These are phyloP conservation scores for Myocastor coypus DNA, from an alignment of 2,113 vertebrate genomes.

Conservation along the genomic window DNA sequence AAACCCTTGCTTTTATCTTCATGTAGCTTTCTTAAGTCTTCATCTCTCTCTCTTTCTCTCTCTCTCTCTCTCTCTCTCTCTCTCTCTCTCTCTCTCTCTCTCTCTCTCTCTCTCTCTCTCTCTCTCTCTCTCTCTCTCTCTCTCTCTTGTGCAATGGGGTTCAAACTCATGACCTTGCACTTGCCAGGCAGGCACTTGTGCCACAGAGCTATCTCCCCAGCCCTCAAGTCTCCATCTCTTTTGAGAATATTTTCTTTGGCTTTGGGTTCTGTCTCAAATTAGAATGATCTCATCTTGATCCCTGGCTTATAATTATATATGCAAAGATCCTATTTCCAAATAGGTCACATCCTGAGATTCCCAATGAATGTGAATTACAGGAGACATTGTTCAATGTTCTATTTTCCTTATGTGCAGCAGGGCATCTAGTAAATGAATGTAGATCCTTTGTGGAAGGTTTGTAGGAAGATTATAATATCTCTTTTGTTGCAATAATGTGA, in stretches of 20 bases:
- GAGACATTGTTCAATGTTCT: not conserved
- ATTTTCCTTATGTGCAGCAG: not conserved
- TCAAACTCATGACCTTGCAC: no score
- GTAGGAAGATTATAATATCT: not conserved
- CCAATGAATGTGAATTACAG: not conserved
- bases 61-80: no score
- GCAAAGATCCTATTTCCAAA: not conserved
- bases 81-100: no score
- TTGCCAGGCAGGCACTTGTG: no score
- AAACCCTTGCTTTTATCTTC: not conserved
- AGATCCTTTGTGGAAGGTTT: not conserved
- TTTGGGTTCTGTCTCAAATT: not conserved
- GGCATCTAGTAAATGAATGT: not conserved
- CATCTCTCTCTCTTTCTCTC: no score
- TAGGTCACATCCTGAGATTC: slow-evolving; percentile 21
- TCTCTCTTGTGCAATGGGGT: no score
- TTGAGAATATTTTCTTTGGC: not conserved
- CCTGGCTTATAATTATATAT: not conserved
- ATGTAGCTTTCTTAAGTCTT: not conserved
- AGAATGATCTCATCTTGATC: not conserved
- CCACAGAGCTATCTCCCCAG: no score
- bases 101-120: no score
- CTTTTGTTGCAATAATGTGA: not conserved
- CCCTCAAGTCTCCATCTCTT: not conserved
- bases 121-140: no score